A percentile compares a stretch with the other conserved stretches of the same genome.
Evolutionary conservation across 1,140 invertebrate genomes (phyloP).

Genomic region (Triops longicaudatus): DNA sequence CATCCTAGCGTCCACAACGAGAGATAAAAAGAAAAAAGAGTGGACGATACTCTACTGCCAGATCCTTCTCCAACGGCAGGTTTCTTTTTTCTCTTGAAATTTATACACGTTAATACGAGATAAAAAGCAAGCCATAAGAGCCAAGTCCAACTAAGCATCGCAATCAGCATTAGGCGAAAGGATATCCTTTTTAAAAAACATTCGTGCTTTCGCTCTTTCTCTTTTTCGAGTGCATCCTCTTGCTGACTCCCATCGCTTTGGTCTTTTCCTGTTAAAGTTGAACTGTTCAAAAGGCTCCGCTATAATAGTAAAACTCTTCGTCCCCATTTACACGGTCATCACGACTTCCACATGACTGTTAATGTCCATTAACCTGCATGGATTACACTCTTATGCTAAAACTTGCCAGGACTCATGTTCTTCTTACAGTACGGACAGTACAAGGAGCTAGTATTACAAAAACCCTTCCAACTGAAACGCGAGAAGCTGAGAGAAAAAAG

Average conservation of each 20-base stretch:
- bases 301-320: conserved; percentile 15
- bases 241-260: too few relatives aligned
- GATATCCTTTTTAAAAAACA: background rate
- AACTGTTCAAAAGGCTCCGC: background rate
- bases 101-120: conserved; percentile 4
- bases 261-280: background rate
- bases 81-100: background rate
- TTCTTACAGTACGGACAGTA: background rate
- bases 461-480: background rate
- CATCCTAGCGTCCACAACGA: background rate
- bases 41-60: background rate
- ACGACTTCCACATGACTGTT: conserved; percentile 14
- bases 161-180: conserved; percentile 8
- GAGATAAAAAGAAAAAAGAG: background rate
- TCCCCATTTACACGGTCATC: conserved; percentile 10
- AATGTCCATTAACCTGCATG: conserved; percentile 15
- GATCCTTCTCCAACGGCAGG: background rate
- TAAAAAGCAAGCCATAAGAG: background rate
- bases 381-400: conserved; percentile 9
- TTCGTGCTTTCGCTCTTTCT: background rate
- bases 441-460: background rate
- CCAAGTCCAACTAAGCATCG: conserved; percentile 7
- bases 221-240: background rate
- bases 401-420: background rate
- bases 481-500: background rate